Conservation (phyloP, 2,888 invertebrate species). For the Cheilosia scutellata region DNA sequence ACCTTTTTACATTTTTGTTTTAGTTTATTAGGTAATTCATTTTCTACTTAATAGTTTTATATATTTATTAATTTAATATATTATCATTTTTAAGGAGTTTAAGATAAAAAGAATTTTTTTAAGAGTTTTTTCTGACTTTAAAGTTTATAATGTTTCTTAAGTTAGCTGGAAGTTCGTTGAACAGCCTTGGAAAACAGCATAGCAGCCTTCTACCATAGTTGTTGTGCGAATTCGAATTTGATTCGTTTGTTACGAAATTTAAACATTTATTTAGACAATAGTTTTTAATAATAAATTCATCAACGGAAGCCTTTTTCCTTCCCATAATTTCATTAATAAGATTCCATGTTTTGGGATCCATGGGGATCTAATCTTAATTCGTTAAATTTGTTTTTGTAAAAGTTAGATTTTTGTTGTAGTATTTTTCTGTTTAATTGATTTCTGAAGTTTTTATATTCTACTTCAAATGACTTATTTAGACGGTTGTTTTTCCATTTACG, state of each 20-base stretch:
- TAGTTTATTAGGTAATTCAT: too few species aligned
- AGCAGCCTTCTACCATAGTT: neutral
- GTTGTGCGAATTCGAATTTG: too few species aligned
- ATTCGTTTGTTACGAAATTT: neutral
- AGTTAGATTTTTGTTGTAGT: neutral
- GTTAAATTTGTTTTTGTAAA: conserved; percentile 18
- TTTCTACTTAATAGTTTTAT: too few species aligned
- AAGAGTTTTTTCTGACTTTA: neutral
- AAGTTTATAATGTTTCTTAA: neutral
- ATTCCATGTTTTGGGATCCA: conserved; percentile 2
- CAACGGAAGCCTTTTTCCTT: conserved; percentile 4
- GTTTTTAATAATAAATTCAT: conserved; percentile 1
- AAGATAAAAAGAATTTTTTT: neutral
- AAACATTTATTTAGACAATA: neutral
- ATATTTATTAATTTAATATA: neutral
- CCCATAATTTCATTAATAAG: neutral
- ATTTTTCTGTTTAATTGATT: conserved; percentile 13
- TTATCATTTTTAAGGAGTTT: too few species aligned
- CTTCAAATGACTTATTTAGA: neutral
- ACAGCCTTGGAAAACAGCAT: neutral
- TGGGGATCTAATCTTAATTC: conserved; percentile 2
- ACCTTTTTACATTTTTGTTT: too few species aligned
- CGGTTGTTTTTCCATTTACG: conserved; percentile 18
- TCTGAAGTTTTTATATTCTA: neutral
- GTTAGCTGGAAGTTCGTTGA: neutral